A percentile compares a stretch with the other conserved stretches of the same genome.
phyloP scores from a whole-genome alignment of 2,888 invertebrate species.

The Strigamia maritima region DNA sequence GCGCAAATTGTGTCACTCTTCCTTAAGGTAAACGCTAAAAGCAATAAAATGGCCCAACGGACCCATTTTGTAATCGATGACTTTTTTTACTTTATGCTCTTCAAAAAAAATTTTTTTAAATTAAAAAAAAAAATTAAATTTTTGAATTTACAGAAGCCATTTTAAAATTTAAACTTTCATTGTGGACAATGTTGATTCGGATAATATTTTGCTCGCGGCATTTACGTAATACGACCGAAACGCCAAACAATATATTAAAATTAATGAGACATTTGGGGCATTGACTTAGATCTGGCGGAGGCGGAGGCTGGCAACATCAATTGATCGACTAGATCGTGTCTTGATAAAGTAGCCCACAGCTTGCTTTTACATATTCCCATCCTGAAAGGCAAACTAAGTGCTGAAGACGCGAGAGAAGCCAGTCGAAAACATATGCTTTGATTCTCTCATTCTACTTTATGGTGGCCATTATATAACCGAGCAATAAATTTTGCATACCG shows the following conservation, averaged over 20 bases:
- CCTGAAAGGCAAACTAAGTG: not conserved
- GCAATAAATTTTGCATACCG: conserved; percentile 5
- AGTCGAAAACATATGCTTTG: conserved; percentile 7
- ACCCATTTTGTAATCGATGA: no score
- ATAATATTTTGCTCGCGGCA: not conserved
- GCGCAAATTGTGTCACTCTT: no score
- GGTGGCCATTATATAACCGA: not conserved
- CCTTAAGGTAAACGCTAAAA: no score
- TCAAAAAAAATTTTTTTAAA: no score
- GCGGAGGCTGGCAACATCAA: not conserved
- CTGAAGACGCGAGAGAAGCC: not conserved
- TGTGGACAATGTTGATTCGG: not conserved
- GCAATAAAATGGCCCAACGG: no score
- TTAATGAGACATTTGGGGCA: conserved; percentile 2
- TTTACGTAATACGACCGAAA: not conserved
- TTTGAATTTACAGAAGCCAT: no score
- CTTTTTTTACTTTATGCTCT: no score
- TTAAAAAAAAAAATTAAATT: no score
- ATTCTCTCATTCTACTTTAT: not conserved
- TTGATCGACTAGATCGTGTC: not conserved
- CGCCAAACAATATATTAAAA: not conserved
- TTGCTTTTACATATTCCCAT: conserved; percentile 6
- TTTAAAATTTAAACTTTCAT: no score
- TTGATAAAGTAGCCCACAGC: conserved; percentile 17
- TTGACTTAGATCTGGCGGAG: not conserved